These are phyloP conservation scores for Sitta europaea DNA, from an alignment of 2,113 vertebrate genomes.

Conservation along the genomic window DNA sequence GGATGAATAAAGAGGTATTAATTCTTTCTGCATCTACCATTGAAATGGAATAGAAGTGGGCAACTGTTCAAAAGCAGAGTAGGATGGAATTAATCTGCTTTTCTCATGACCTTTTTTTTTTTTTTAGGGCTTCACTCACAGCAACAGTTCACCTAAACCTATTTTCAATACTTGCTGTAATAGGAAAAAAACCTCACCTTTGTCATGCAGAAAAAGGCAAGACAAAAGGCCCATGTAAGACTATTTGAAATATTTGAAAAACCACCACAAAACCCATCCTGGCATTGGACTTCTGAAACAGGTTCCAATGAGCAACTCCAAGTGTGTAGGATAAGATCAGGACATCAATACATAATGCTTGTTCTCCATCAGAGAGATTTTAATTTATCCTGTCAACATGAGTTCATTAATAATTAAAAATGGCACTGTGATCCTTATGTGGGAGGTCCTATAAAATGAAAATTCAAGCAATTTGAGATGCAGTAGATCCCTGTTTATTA, in stretches of 20 bases:
- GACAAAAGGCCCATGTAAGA: neutral
- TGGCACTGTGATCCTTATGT: neutral
- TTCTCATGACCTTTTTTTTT: neutral
- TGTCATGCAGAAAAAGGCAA: neutral
- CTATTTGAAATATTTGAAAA: neutral
- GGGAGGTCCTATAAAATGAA: neutral
- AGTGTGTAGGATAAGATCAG: neutral
- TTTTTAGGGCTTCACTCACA: neutral
- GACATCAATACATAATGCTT: neutral
- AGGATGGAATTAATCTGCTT: neutral
- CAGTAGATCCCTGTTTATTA: neutral
- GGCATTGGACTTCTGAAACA: neutral
- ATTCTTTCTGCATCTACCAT: neutral
- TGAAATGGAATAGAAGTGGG: neutral
- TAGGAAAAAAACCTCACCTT: neutral
- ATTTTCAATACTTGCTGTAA: neutral
- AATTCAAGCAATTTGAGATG: neutral
- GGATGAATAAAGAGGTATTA: slow-evolving; percentile 28
- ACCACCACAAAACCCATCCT: neutral
- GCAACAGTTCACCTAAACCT: neutral
- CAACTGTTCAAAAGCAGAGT: neutral
- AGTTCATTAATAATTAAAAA: slow-evolving; percentile 2
- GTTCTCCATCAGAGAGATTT: neutral
- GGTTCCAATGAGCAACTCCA: neutral
- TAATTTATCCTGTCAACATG: neutral